Percentiles rank a stretch among this genome's conserved stretches.
phyloP scores from a whole-genome alignment of 2,888 invertebrate species.

The Nesidiocoris tenuis region DNA sequence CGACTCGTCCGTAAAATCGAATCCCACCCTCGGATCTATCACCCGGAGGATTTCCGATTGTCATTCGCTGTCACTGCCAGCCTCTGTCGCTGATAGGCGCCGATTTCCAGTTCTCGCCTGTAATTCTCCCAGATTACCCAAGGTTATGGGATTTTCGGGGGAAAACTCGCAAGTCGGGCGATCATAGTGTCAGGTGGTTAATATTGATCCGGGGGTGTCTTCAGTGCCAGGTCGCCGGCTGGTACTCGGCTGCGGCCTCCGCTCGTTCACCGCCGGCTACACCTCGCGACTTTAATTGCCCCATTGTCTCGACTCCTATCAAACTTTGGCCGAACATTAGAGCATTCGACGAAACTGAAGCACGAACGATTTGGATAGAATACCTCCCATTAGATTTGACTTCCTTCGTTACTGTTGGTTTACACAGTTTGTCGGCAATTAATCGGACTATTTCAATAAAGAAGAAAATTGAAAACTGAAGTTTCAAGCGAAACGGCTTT shows the following conservation, averaged over 20 bases:
- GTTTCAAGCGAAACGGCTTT: too few species aligned
- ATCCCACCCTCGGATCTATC: background rate
- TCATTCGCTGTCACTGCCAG: background rate
- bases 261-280: too few species aligned
- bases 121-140: conserved; percentile 29
- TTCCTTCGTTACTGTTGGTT: too few species aligned
- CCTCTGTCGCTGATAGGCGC: background rate
- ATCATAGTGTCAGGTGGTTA: conserved; percentile 39
- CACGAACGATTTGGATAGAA: too few species aligned
- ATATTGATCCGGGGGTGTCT: conserved; percentile 34
- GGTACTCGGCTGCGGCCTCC: conserved; percentile 5
- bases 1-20: too few species aligned
- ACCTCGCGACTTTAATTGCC: conserved; percentile 20
- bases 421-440: too few species aligned
- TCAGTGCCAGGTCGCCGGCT: conserved; percentile 34
- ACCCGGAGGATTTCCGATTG: background rate
- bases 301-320: background rate
- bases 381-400: too few species aligned
- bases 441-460: too few species aligned
- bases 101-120: too few species aligned
- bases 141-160: conserved; percentile 8
- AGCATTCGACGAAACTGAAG: too few species aligned
- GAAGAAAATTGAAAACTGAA: too few species aligned
- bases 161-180: conserved; percentile 34
- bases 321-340: background rate